A percentile compares a stretch with the other conserved stretches of the same genome.
These are phyloP conservation scores for Bellardia bayeri DNA, from an alignment of 2,888 invertebrate genomes.

Conservation along the genomic window DNA sequence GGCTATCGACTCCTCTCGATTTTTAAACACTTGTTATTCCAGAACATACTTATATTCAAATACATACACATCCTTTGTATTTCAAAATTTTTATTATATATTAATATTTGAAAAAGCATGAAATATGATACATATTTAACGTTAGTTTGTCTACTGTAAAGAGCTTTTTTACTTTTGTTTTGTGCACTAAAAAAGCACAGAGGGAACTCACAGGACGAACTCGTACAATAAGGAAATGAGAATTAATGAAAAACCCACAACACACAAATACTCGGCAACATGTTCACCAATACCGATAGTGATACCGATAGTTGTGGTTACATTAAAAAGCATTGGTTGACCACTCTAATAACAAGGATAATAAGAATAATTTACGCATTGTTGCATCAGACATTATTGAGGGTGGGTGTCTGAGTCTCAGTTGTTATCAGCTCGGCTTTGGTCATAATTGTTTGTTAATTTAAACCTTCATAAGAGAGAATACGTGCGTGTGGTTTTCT, in stretches of 20 bases:
- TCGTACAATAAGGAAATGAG: slow-evolving; percentile 13
- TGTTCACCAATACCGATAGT: slow-evolving; percentile 46
- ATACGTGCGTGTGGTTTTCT: slow-evolving; percentile 28
- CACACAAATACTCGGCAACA: slow-evolving; percentile 15
- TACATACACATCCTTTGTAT: not conserved
- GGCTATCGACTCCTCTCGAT: slow-evolving; percentile 4
- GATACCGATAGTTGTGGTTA: slow-evolving; percentile 39
- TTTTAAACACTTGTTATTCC: not conserved
- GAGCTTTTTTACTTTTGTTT: slow-evolving; percentile 15
- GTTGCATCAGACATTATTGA: slow-evolving; percentile 63
- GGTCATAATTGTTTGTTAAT: slow-evolving; percentile 40
- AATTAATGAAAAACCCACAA: not conserved
- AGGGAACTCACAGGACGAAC: slow-evolving; percentile 1
- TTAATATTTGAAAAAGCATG: slow-evolving; percentile 61
- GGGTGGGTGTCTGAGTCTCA: slow-evolving; percentile 50
- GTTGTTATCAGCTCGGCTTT: slow-evolving; percentile 47
- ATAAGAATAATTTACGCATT: slow-evolving; percentile 70
- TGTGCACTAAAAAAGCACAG: not conserved
- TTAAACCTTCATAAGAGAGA: slow-evolving; percentile 23
- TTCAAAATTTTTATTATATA: slow-evolving; percentile 51
- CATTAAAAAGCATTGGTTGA: slow-evolving; percentile 57
- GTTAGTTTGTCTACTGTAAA: slow-evolving; percentile 36
- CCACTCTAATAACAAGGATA: slow-evolving; percentile 71
- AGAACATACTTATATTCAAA: no score
- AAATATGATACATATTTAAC: slow-evolving; percentile 61